Conservation (phyloP, 2,888 invertebrate species). For the Mythimna pallens region DNA sequence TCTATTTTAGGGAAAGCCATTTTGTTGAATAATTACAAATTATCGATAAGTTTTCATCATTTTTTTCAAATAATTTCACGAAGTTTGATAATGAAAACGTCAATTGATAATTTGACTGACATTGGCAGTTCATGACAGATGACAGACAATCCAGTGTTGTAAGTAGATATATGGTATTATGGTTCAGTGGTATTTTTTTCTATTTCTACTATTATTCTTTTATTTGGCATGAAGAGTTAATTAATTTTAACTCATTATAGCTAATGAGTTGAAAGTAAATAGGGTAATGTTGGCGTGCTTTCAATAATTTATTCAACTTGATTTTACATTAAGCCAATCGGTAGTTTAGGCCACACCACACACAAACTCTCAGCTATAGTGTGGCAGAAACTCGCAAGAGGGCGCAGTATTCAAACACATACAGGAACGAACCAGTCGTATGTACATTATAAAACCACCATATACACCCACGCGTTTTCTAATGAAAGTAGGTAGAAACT, state of each 20-base stretch:
- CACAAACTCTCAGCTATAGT: neutral
- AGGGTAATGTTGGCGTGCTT: too few species aligned
- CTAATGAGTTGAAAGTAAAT: too few species aligned
- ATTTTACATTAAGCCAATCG: neutral
- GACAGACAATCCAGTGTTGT: too few species aligned
- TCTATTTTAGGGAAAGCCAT: conserved; percentile 91
- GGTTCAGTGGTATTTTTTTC: too few species aligned
- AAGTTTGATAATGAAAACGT: conserved; percentile 34
- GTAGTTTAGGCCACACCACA: too few species aligned
- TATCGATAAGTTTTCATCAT: conserved; percentile 39
- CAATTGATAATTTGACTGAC: conserved; percentile 9
- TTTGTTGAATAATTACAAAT: conserved; percentile 40
- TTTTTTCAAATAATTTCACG: conserved; percentile 30
- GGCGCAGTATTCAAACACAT: neutral
- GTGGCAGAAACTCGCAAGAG: neutral
- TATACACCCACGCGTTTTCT: neutral
- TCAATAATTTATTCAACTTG: neutral
- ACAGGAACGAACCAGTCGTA: neutral
- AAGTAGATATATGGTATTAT: too few species aligned
- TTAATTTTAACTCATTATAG: too few species aligned
- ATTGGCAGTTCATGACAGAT: neutral
- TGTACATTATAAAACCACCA: neutral
- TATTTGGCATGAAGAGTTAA: too few species aligned
- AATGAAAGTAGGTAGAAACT: neutral
- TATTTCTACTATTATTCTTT: too few species aligned